Evolutionary conservation across 53 echinoderm and acorn worm species (phyloP).

Genomic region (Echinometra lucunter): DNA sequence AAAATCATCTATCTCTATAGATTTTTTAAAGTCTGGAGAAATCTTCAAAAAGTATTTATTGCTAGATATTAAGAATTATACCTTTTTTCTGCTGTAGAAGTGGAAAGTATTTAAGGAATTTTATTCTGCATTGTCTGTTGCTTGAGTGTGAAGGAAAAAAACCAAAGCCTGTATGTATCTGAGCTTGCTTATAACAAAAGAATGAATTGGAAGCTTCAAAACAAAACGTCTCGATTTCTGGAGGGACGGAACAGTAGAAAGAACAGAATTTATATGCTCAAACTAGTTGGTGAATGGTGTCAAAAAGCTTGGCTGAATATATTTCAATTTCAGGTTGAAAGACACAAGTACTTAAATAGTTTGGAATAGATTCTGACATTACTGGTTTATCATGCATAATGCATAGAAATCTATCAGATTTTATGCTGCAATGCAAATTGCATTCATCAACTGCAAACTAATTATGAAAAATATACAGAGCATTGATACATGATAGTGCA

Average conservation of each 20-base stretch:
- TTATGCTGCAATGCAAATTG: too few species aligned
- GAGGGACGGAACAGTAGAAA: background rate
- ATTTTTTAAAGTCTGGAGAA: conserved; percentile 32
- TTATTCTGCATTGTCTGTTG: conserved; percentile 41
- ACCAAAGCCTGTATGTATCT: conserved; percentile 39
- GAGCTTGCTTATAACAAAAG: background rate
- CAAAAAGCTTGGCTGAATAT: background rate
- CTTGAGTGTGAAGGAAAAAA: conserved; percentile 41
- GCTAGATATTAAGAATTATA: conserved; percentile 10
- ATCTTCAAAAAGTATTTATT: conserved; percentile 46
- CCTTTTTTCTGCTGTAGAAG: background rate
- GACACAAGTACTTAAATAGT: background rate
- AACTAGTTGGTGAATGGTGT: background rate
- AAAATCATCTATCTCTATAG: conserved; percentile 32
- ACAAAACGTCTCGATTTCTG: background rate
- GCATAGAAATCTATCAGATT: background rate
- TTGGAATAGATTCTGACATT: background rate
- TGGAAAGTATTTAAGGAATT: background rate
- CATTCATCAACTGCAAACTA: too few species aligned
- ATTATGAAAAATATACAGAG: too few species aligned
- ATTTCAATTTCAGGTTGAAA: background rate
- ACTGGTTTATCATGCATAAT: background rate
- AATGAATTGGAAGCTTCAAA: background rate
- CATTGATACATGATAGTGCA: too few species aligned
- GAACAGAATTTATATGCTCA: background rate